Evolutionary conservation across 2,888 invertebrate species (phyloP).

Genomic region (Conomelus anceps): DNA sequence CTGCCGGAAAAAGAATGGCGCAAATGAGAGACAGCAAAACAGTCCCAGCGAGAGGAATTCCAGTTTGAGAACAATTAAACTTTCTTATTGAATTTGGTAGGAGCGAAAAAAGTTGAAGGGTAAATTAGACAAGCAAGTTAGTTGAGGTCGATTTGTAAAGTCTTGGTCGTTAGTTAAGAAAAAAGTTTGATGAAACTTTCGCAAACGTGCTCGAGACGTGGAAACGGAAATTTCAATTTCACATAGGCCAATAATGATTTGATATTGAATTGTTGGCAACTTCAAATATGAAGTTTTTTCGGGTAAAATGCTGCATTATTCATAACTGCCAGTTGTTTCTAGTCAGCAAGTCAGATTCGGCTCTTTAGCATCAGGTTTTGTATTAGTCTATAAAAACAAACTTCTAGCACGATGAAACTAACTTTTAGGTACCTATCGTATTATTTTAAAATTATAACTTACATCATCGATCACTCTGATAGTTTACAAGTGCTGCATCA

Average conservation of each 20-base stretch:
- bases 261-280: not conserved
- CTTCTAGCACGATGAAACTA: not conserved
- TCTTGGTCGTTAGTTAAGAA: not conserved
- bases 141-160: not conserved
- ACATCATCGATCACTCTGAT: no score
- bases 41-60: not conserved
- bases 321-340: not conserved
- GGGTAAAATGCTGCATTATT: not conserved
- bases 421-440: no score
- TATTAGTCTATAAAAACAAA: not conserved
- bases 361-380: not conserved
- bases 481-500: no score
- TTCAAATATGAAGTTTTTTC: not conserved
- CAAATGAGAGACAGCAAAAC: not conserved
- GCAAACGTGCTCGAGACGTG: not conserved
- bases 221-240: not conserved
- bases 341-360: not conserved
- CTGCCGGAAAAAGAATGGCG: not conserved
- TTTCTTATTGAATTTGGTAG: not conserved
- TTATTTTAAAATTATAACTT: no score
- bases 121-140: not conserved
- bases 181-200: not conserved
- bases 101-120: not conserved
- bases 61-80: not conserved
- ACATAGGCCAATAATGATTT: not conserved